phyloP scores from a whole-genome alignment of 2,888 invertebrate genomes.

The Caenorhabditis virilis region DNA sequence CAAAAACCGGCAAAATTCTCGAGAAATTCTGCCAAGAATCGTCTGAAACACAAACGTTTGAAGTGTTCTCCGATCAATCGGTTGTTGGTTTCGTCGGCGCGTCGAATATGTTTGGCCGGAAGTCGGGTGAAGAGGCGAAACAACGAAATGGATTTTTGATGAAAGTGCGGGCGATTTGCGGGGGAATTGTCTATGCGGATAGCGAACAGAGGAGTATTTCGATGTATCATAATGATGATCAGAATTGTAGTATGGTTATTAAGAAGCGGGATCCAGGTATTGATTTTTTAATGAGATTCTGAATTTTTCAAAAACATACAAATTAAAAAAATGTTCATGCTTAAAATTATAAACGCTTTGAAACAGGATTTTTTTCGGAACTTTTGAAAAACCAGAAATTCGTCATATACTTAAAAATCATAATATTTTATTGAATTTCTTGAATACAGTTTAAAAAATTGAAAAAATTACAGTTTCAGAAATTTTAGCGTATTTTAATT shows the following conservation, averaged over 20 bases:
- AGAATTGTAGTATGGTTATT: constrained; percentile 34
- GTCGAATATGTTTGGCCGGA: constrained; percentile 16
- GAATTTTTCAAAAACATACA: no score
- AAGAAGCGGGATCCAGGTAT: not conserved
- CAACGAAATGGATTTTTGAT: constrained; percentile 53
- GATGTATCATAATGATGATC: constrained; percentile 18
- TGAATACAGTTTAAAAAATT: no score
- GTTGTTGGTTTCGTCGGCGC: constrained; percentile 57
- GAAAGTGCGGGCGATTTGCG: constrained; percentile 50
- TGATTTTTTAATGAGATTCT: not conserved
- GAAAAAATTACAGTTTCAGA: no score
- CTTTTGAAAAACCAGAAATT: no score
- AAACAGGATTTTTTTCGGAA: no score
- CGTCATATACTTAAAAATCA: no score
- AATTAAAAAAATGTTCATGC: no score
- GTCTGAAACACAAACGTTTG: constrained; percentile 5
- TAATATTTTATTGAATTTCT: no score
- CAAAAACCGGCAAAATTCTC: not conserved
- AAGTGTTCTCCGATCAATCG: constrained; percentile 29
- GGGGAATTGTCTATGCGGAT: constrained; percentile 56
- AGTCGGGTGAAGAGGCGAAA: constrained; percentile 29
- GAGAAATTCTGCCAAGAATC: constrained; percentile 33
- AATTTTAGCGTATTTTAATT: no score
- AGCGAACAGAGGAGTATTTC: constrained; percentile 13
- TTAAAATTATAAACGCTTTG: no score